Evolutionary conservation across 2,888 invertebrate species (phyloP), one percentile per base, ranked within the genome.

Genomic region (Chalcis sispes): DNA sequence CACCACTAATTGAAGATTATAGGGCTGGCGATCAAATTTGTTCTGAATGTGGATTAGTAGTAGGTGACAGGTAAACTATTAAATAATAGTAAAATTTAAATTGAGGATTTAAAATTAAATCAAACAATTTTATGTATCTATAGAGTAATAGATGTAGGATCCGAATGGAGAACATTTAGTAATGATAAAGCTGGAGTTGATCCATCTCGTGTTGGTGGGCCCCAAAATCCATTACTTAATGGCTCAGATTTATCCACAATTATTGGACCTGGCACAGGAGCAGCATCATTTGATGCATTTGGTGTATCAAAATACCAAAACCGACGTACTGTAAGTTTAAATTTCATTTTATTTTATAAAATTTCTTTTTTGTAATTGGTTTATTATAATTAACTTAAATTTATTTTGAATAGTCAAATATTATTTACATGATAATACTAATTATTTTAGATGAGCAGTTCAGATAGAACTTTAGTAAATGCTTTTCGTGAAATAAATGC

Each of bases 81-180:
- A 50, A 50, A 62, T 48, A 27, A 5, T 59, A 0, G 40, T 13
- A 1, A 42, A n/a, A 54, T 32, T 25, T n/a, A 54, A 18, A 25
- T 46, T n/a, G n/a, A 40, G n/a, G 2, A 58, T 25, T 18, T 36
- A 42, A 10, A 15, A 54, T 48, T 46, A 20, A 32, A 48, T 15
- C 20, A 2, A 7, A 59, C 73, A 56, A 58, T 87, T 1, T 27
- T 42, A 52, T 32, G 25, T 36, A 7, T 25, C 85, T 82, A 18
- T 89, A 97, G 98, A 87, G 98, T 99, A 0, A 98, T 99, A 80
- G 99, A 99, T 90, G 99, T 99, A n/a, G 98, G 99, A 42, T 98
- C 99, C 2, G 99, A 99, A 90, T 99, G 99, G 99, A 93, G 99
- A 88, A 99, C 99, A 76, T 99, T 99, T 89, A 98, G 98, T 86